These are phyloP conservation scores for Anolis carolinensis DNA, from an alignment of 2,113 vertebrate species.

Conservation along the genomic window DNA sequence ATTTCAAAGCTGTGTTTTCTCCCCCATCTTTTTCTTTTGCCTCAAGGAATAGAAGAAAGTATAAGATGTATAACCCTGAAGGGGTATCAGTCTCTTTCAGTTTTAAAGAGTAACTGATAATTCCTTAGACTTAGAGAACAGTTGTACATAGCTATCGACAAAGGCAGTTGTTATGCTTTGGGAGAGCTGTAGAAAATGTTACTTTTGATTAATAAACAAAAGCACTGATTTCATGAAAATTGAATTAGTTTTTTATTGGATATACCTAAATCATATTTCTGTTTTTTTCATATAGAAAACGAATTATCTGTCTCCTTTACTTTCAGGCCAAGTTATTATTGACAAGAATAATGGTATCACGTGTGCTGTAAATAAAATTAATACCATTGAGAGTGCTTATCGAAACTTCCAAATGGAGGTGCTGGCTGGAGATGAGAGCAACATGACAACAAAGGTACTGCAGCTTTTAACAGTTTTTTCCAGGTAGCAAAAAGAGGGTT, in stretches of 20 bases:
- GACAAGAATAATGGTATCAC: slow-evolving; percentile 96
- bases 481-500: slow-evolving; percentile 1
- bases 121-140: background rate
- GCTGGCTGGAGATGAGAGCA: slow-evolving; percentile 86
- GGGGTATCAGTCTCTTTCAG: background rate
- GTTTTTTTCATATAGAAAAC: too few species aligned
- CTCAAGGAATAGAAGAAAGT: background rate
- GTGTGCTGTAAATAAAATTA: slow-evolving; percentile 94
- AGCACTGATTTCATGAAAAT: background rate
- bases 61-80: too few species aligned
- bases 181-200: background rate
- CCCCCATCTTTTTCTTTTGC: too few species aligned
- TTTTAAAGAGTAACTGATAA: background rate
- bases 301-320: slow-evolving; percentile 33
- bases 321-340: slow-evolving; percentile 91
- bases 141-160: background rate
- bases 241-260: background rate
- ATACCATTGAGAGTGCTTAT: slow-evolving; percentile 88
- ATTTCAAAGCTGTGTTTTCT: too few species aligned
- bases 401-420: slow-evolving; percentile 97
- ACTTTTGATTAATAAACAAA: background rate
- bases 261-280: too few species aligned
- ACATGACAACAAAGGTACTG: slow-evolving; percentile 89
- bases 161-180: background rate
- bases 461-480: background rate